A percentile compares a stretch with the other conserved stretches of the same genome.
Conservation (phyloP, 2,113 vertebrate genomes). For the Peromyscus californicus region DNA sequence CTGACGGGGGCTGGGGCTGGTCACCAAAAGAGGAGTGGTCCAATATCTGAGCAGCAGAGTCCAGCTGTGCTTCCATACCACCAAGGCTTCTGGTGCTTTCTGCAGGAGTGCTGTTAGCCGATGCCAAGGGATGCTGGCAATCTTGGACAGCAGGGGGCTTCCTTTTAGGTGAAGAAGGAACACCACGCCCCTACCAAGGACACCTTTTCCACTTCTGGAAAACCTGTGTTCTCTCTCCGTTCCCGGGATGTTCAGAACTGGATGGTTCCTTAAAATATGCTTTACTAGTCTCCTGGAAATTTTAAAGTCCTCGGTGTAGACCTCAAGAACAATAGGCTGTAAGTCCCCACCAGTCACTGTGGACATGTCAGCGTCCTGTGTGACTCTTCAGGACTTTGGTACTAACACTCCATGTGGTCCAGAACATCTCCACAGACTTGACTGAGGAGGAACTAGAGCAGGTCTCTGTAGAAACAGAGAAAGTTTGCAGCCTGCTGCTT, state of each 20-base stretch:
- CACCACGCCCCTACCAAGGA: no score
- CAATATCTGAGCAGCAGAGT: neutral
- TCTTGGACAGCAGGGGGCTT: fast-evolving
- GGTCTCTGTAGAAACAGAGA: neutral
- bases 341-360: neutral
- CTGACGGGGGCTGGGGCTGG: neutral
- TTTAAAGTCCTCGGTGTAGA: neutral
- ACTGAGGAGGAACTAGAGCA: neutral
- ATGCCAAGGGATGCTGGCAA: neutral
- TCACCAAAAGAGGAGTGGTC: neutral
- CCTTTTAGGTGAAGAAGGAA: no score
- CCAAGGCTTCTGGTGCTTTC: neutral
- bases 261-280: neutral
- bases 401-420: neutral
- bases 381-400: neutral
- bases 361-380: neutral
- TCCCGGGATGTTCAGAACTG: neutral
- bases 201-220: no score
- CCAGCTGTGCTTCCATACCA: neutral
- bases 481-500: fast-evolving
- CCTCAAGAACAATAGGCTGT: neutral
- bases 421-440: neutral
- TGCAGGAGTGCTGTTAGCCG: fast-evolving
- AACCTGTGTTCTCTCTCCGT: neutral
- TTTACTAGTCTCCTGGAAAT: neutral